Evolutionary conservation across 2,888 invertebrate species (phyloP), one percentile per base, ranked within the genome.

Genomic region (Coenonympha arcania): DNA sequence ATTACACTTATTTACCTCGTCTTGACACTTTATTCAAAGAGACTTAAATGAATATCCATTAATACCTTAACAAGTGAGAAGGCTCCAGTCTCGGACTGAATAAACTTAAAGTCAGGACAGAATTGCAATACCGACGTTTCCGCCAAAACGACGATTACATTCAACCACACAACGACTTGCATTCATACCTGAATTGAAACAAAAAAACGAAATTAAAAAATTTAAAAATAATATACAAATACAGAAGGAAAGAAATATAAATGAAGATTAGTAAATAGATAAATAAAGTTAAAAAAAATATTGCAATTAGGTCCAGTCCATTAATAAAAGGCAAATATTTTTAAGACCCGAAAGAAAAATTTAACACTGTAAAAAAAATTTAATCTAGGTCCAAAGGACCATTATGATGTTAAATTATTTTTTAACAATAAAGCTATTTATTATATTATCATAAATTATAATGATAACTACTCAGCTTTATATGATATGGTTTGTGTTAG

Each of bases 121-220:
- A 73, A 76, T 76, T 76, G 73, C 72, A 77, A 77, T 78, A 73
- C 68, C 69, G 72, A 66, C 62, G 59, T 66, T 66, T 69, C 66
- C 70, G 62, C 67, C 66, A 57, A 64, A 67, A 57, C 62, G 68
- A 56, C 68, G 66, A 59, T 59, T 55, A 51, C 59, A 61, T 8
- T 82, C 80, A 85, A 78, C 82, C 85, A 82, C 85, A 85, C 61
- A 86, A 76, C 55, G 84, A 77, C 66, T 71, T 80, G 80, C 85
- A 85, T 67, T 86, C 85, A 79, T 85, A 85, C 85, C 85, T 85
- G 81, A 60, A 68, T 68, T 61, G 60, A 60, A 69, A 69, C 70
- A 64, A 62, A 56, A 54, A 60, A 62, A 57, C 60, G 55, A 64
- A 62, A 57, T 57, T 55, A 52, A 50, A 55, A 31, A 53, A n/a